Conservation (phyloP, 2,113 vertebrate species). For the Spheniscus mendiculus region DNA sequence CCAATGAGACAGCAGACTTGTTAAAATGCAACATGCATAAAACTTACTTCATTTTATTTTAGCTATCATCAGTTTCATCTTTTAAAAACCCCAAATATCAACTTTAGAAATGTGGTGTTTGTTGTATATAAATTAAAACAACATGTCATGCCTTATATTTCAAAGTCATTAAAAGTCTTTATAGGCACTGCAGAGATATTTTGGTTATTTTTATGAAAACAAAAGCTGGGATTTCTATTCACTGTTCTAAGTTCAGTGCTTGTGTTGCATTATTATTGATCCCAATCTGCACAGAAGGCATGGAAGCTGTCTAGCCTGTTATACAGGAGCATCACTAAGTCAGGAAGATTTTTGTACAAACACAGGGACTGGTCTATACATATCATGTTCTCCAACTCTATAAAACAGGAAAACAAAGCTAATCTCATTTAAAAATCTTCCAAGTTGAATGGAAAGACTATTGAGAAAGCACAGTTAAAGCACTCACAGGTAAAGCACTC, state of each 20-base stretch:
- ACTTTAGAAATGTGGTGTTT: constrained; percentile 60
- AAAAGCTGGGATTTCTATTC: constrained; percentile 5
- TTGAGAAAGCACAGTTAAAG: not conserved
- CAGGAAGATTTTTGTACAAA: not conserved
- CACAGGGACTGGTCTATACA: not conserved
- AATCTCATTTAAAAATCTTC: not conserved
- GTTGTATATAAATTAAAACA: constrained; percentile 57
- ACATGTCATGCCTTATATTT: constrained; percentile 32
- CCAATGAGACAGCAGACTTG: constrained; percentile 81
- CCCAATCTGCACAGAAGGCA: not conserved
- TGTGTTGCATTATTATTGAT: not conserved
- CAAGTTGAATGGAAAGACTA: not conserved
- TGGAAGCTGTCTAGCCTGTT: not conserved
- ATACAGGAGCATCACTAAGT: not conserved
- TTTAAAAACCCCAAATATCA: constrained; percentile 64
- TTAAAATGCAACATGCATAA: constrained; percentile 81
- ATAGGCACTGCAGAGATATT: not conserved
- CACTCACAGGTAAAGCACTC: not conserved
- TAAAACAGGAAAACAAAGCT: not conserved
- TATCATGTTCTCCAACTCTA: not conserved
- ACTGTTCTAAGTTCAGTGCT: not conserved
- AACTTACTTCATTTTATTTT: constrained; percentile 73
- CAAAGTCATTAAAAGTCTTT: constrained; percentile 12
- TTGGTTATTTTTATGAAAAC: not conserved
- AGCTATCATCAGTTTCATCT: constrained; percentile 65